Evolutionary conservation across 1,140 invertebrate genomes (phyloP).

Genomic region (Drosophila parvula): DNA sequence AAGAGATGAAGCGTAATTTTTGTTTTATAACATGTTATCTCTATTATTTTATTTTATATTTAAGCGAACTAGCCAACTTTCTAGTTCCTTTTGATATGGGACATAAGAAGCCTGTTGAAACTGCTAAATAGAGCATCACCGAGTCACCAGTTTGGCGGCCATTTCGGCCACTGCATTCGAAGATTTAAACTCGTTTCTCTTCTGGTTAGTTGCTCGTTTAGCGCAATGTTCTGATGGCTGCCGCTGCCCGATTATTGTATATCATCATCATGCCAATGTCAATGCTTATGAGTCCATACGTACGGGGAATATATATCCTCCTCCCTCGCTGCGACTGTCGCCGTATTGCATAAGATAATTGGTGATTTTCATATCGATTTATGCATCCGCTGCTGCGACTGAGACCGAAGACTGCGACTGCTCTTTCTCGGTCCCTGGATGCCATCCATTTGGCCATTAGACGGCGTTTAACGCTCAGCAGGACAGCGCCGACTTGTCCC

Average conservation of each 20-base stretch:
- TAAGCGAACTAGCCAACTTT: not conserved
- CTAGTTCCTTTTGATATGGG: too few relatives aligned
- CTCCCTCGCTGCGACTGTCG: slow-evolving; percentile 14
- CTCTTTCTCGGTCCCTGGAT: not conserved
- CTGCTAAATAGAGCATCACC: slow-evolving; percentile 12
- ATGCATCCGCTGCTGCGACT: slow-evolving; percentile 66
- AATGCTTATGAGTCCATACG: slow-evolving; percentile 59
- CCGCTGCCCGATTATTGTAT: slow-evolving; percentile 76
- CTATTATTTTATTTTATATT: too few relatives aligned
- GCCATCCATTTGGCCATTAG: slow-evolving; percentile 35
- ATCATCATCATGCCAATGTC: slow-evolving; percentile 70
- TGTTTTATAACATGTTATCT: too few relatives aligned
- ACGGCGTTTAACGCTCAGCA: slow-evolving; percentile 62
- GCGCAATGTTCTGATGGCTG: slow-evolving; percentile 72
- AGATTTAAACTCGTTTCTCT: slow-evolving; percentile 38
- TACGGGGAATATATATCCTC: not conserved
- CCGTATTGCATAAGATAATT: slow-evolving; percentile 79
- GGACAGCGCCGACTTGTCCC: slow-evolving; percentile 15
- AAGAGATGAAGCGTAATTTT: too few relatives aligned
- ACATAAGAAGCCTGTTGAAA: not conserved
- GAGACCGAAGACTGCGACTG: slow-evolving; percentile 2
- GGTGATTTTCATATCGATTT: slow-evolving; percentile 83
- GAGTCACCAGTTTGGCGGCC: not conserved
- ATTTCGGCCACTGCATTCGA: not conserved
- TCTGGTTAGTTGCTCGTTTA: slow-evolving; percentile 58